Base-by-base conservation (phyloP, 2,888 invertebrate species). In the Tipula confusa region DNA sequence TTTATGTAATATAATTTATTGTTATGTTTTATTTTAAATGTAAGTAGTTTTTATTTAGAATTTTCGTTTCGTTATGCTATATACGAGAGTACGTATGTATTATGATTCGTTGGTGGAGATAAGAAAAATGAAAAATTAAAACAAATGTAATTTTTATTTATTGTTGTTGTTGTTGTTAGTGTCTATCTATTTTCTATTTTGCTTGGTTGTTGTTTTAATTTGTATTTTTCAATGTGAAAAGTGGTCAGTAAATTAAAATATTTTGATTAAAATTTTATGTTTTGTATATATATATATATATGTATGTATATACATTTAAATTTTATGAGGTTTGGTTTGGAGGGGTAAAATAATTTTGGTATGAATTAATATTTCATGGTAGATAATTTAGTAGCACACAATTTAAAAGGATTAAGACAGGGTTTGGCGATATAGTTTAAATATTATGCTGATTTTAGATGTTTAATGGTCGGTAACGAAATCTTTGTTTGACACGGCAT, bases 101-200 rank as follows among this genome's bases (percentile, higher is more conserved):
- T 79, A 31, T 80, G 80, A 80, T 80, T 80, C 31, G 29, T 80
- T 29, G 80, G 80, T 15, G 29, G 80, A 80, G 31, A 29, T 29
- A 80, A 80, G 29, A 80, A 80, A 80, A 80, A 80, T 29, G 29
- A 80, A 80, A 80, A 80, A 80, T 80, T 80, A 31, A 80, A 80
- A 80, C 80, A 80, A 80, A 80, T 80, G 80, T 80, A 80, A 31
- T 80, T 80, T n/a, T 29, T 29, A 29, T 13, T 80, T 29, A 24
- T 24, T 79, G 79, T 79, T 79, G 80, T 80, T 80, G 80, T 80
- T 80, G 79, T 79, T 79, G 80, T 80, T 80, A 29, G 11, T 80
- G 80, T 29, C 31, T 29, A 31, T 29, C 31, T 29, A 31, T 80
- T 80, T 80, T 80, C 80, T 80, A 29, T 29, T 80, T 80, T 80